These are phyloP conservation scores for Neogale vison DNA, from an alignment of 2,113 vertebrate genomes.

Conservation along the genomic window DNA sequence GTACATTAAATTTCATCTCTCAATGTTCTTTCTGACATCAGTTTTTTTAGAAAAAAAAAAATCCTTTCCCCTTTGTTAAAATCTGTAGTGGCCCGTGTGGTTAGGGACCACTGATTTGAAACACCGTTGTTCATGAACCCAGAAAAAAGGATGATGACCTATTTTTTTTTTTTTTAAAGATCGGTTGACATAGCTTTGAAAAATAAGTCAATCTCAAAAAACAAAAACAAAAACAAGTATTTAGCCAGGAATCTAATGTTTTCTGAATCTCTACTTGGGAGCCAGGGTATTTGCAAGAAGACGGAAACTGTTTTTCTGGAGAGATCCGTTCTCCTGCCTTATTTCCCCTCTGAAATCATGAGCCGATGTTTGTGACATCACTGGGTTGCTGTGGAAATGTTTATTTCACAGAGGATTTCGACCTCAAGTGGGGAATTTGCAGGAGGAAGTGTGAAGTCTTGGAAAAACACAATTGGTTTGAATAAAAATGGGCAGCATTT, in stretches of 20 bases:
- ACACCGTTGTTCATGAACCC: background rate
- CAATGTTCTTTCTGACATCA: background rate
- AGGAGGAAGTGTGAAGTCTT: constrained; percentile 59
- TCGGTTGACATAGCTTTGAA: constrained; percentile 42
- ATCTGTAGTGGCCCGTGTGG: background rate
- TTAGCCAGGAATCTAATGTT: constrained; percentile 42
- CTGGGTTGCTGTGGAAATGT: constrained; percentile 49
- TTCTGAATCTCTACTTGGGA: background rate
- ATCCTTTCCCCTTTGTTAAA: constrained; percentile 11
- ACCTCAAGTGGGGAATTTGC: constrained; percentile 31
- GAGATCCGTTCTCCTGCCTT: background rate
- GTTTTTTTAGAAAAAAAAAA: constrained; percentile 41
- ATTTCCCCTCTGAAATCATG: constrained; percentile 36
- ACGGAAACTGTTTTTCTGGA: background rate
- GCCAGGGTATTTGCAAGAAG: background rate
- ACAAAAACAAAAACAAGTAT: constrained; percentile 27
- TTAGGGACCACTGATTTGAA: constrained; percentile 30
- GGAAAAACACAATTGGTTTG: constrained; percentile 57
- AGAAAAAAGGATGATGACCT: constrained; percentile 19
- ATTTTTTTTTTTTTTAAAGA: constrained; percentile 32
- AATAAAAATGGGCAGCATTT: constrained; percentile 50
- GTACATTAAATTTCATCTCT: constrained; percentile 34
- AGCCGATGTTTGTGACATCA: background rate
- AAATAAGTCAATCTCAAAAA: constrained; percentile 34
- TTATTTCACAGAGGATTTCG: constrained; percentile 28